Evolutionary conservation across 2,888 invertebrate species (phyloP).

Genomic region (Tortricodes alternella): DNA sequence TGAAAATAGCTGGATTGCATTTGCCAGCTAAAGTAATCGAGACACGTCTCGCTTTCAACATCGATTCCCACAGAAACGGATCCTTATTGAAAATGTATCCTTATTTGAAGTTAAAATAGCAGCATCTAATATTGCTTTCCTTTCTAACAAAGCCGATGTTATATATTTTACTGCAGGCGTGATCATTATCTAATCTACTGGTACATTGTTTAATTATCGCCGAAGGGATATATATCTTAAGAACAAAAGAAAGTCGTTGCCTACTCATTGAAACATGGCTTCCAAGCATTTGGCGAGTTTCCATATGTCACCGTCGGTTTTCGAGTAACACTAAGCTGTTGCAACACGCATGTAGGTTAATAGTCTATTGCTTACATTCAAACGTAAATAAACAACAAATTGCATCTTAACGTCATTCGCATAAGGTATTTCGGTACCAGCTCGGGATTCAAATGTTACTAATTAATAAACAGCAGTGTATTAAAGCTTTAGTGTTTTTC

Average conservation of each 20-base stretch:
- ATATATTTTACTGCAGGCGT: not conserved
- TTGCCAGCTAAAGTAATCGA: slow-evolving; percentile 41
- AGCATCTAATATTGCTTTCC: not conserved
- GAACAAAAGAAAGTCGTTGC: slow-evolving; percentile 16
- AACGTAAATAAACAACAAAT: slow-evolving; percentile 18
- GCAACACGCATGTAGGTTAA: slow-evolving; percentile 47
- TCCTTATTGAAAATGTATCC: not conserved
- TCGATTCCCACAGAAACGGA: not conserved
- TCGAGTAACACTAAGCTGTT: slow-evolving; percentile 41
- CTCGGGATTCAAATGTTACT: not conserved
- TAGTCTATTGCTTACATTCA: slow-evolving; percentile 34
- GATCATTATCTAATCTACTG: slow-evolving; percentile 13
- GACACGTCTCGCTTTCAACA: slow-evolving; percentile 41
- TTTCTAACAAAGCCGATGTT: not conserved
- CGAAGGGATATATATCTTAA: not conserved
- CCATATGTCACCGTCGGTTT: slow-evolving; percentile 42
- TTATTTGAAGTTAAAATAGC: not conserved
- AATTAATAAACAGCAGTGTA: not conserved
- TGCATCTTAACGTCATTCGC: slow-evolving; percentile 17
- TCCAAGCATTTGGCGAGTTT: slow-evolving; percentile 50
- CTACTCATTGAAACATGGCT: slow-evolving; percentile 31
- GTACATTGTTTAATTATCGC: slow-evolving; percentile 2
- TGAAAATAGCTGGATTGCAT: slow-evolving; percentile 43
- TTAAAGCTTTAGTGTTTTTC: too few species aligned
- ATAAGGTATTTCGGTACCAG: not conserved